Conservation (phyloP, 1,140 invertebrate species). For the Cephus cinctus region DNA sequence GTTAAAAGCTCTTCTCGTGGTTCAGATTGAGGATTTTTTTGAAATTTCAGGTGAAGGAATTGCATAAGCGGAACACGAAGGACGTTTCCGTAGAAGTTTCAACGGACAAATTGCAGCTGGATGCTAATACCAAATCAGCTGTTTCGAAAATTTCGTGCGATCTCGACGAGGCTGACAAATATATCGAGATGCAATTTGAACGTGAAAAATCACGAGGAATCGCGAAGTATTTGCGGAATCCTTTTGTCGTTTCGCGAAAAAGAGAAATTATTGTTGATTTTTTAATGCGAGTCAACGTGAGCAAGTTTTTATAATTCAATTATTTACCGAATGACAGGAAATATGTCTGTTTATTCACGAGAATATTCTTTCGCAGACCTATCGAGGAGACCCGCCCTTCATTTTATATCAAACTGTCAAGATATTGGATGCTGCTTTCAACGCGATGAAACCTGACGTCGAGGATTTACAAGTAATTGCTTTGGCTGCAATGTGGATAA, state of each 20-base stretch:
- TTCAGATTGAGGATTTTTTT: too few species aligned
- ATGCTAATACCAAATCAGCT: not conserved
- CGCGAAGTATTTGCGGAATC: conserved; percentile 12
- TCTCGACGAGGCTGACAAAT: conserved; percentile 4
- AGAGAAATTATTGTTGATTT: conserved; percentile 27
- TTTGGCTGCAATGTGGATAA: conserved; percentile 33
- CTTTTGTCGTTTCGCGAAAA: conserved; percentile 21
- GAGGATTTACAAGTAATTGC: conserved; percentile 24
- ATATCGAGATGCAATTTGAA: too few species aligned
- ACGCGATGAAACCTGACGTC: conserved; percentile 1
- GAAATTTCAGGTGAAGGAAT: too few species aligned
- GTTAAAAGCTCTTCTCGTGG: too few species aligned
- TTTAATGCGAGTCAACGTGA: conserved; percentile 24
- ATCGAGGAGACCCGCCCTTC: conserved; percentile 19
- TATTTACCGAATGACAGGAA: not conserved
- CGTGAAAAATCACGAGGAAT: conserved; percentile 5
- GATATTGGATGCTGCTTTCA: conserved; percentile 30
- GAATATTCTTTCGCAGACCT: conserved; percentile 18
- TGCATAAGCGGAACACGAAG: too few species aligned
- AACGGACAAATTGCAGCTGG: not conserved
- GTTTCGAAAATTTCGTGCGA: not conserved
- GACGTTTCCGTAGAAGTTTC: too few species aligned
- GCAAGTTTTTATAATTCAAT: conserved; percentile 10
- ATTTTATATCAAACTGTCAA: conserved; percentile 33
- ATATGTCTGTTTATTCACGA: not conserved